phyloP scores from a whole-genome alignment of 2,113 vertebrate species.

The Sebastes fasciatus region DNA sequence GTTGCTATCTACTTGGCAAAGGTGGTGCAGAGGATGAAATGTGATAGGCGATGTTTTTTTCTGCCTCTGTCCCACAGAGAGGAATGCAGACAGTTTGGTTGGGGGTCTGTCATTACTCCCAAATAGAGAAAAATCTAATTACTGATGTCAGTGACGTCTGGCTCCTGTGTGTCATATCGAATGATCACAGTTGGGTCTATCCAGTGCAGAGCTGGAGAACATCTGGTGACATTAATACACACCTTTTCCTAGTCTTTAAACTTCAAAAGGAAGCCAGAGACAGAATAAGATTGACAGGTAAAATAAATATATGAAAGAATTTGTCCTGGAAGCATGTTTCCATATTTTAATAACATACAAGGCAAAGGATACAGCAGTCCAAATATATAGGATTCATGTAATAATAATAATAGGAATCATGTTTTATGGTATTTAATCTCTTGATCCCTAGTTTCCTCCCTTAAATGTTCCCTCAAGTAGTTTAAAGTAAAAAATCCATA shows the following conservation, averaged over 20 bases:
- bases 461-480: neutral
- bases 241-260: constrained; percentile 4
- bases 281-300: neutral
- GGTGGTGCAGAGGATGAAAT: constrained; percentile 66
- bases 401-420: no score
- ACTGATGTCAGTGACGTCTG: constrained; percentile 42
- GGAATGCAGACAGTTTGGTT: constrained; percentile 60
- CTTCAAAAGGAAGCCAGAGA: neutral
- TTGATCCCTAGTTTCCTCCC: neutral
- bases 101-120: constrained; percentile 38
- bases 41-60: constrained; percentile 49
- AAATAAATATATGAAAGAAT: neutral
- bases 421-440: neutral
- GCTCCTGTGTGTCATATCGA: constrained; percentile 48
- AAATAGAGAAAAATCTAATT: constrained; percentile 34
- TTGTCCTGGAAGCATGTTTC: neutral
- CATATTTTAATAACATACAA: constrained; percentile 1
- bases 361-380: neutral
- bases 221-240: constrained; percentile 19
- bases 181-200: constrained; percentile 9
- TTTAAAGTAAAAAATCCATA: neutral
- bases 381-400: neutral
- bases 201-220: neutral
- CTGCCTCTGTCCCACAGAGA: constrained; percentile 21
- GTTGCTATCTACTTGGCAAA: constrained; percentile 67